A percentile compares a stretch with the other conserved stretches of the same genome.
phyloP scores from a whole-genome alignment of 2,113 vertebrate species.

The Desmodus rotundus region DNA sequence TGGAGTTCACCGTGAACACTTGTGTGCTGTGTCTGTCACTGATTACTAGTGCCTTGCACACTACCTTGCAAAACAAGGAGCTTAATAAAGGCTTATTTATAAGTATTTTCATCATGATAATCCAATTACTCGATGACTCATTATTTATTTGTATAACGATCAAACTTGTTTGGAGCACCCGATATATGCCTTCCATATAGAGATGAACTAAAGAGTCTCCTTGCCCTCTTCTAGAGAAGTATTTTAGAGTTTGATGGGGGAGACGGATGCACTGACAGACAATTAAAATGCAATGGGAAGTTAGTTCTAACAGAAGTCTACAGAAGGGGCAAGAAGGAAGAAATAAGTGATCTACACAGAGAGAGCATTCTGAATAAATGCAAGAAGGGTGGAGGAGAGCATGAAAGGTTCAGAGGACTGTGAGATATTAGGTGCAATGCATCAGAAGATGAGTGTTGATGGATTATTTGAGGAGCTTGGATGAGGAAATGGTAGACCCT shows the following conservation, averaged over 20 bases:
- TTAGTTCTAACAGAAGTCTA: neutral
- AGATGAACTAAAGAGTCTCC: conserved; percentile 14
- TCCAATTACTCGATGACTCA: conserved; percentile 42
- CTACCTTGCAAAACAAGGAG: neutral
- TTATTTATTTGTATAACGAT: conserved; percentile 33
- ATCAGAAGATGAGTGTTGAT: neutral
- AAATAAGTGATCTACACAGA: neutral
- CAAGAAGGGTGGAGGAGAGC: neutral
- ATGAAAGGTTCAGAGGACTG: accelerated
- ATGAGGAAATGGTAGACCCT: neutral
- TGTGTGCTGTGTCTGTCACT: neutral
- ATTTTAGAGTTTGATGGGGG: neutral
- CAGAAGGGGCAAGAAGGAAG: neutral
- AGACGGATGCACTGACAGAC: neutral
- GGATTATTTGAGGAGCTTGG: neutral
- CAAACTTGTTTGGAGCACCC: conserved; percentile 30
- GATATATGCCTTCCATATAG: conserved; percentile 10
- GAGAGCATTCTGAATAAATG: neutral
- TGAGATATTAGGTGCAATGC: no score
- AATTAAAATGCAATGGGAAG: neutral
- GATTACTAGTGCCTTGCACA: neutral
- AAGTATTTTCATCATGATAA: neutral
- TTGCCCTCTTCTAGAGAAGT: neutral
- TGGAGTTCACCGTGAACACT: neutral
- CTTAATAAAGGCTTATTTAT: neutral